Conservation (phyloP, 2,113 vertebrate species). For the Indicator maculatus region DNA sequence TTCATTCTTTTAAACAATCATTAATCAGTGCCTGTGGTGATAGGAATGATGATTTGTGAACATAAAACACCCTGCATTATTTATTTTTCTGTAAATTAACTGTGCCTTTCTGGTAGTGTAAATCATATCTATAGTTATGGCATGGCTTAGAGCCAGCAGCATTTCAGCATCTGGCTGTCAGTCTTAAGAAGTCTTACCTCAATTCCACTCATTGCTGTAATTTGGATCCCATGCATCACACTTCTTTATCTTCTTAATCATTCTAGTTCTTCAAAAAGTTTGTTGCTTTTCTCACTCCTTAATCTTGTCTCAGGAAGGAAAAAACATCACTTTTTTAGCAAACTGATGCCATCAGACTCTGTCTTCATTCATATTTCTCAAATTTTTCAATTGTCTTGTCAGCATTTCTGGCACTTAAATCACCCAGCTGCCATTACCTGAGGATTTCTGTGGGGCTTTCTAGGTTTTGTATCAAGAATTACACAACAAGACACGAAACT, state of each 20-base stretch:
- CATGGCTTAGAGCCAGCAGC: neutral
- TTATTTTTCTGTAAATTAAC: neutral
- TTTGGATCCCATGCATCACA: neutral
- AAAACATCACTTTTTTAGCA: accelerated
- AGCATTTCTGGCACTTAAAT: neutral
- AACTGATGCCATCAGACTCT: neutral
- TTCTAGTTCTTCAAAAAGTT: neutral
- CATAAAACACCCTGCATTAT: neutral
- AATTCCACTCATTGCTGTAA: neutral
- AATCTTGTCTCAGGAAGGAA: neutral
- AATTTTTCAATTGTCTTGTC: neutral
- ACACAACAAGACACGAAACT: neutral
- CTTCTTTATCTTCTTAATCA: neutral
- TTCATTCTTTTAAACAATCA: neutral
- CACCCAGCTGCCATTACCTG: neutral
- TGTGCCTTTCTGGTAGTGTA: neutral
- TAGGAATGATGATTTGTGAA: neutral
- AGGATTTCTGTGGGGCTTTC: neutral
- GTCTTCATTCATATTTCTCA: neutral
- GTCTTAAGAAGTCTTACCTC: neutral
- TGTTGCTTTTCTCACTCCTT: neutral
- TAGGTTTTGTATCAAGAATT: neutral
- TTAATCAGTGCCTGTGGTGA: neutral
- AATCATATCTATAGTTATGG: neutral
- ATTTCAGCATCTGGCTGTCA: neutral